Percentiles rank a stretch among this genome's conserved stretches.
Evolutionary conservation across 2,113 vertebrate genomes (phyloP).

Genomic region (Macrotis lagotis): DNA sequence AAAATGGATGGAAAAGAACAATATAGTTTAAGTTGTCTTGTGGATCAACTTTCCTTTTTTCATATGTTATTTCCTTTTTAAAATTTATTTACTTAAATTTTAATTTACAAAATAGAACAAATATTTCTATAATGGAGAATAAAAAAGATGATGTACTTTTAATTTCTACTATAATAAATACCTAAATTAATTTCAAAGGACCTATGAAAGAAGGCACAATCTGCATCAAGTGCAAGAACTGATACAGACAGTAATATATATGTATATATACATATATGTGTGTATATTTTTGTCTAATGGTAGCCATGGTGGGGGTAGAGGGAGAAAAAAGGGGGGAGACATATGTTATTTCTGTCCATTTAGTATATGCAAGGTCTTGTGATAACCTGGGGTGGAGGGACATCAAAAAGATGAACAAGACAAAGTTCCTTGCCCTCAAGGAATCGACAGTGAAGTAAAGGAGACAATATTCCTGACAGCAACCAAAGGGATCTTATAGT

Average conservation of each 20-base stretch:
- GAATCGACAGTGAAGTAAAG: neutral
- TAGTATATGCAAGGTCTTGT: neutral
- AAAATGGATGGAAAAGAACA: conserved; percentile 60
- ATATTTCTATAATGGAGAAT: neutral
- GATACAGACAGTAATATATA: too few relatives aligned
- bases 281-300: too few relatives aligned
- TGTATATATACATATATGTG: too few relatives aligned
- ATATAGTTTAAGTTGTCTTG: conserved; percentile 62
- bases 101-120: neutral
- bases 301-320: too few relatives aligned
- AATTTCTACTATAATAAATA: neutral
- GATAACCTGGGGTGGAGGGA: neutral
- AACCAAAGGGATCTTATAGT: neutral
- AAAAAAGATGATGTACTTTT: neutral
- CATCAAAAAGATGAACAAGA: neutral
- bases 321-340: neutral
- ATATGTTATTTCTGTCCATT: neutral
- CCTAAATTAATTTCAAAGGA: neutral
- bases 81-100: neutral
- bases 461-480: neutral
- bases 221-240: neutral
- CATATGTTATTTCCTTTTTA: neutral
- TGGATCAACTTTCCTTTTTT: neutral
- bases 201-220: neutral
- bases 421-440: neutral